Evolutionary conservation across 2,888 invertebrate species (phyloP).

Genomic region (Theodoxus fluviatilis): DNA sequence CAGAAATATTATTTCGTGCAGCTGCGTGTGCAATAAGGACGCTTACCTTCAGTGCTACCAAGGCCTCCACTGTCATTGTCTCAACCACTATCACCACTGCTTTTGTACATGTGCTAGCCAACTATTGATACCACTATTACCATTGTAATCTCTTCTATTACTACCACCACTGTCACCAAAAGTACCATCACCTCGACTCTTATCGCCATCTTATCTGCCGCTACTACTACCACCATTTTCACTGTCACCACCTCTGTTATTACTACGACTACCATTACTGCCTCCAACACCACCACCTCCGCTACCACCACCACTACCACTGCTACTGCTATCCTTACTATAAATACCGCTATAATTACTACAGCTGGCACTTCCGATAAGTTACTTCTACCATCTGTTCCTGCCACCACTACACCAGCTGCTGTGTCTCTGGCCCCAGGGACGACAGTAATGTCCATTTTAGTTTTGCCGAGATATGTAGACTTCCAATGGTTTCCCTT

Average conservation of each 20-base stretch:
- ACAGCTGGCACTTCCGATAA: conserved; percentile 3
- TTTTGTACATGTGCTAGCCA: not conserved
- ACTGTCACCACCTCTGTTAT: conserved; percentile 1
- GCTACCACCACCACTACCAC: not conserved
- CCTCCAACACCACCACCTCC: not conserved
- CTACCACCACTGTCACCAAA: not conserved
- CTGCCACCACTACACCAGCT: no score
- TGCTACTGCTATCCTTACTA: not conserved
- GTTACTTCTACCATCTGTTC: no score
- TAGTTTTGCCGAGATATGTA: no score
- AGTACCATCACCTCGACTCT: not conserved
- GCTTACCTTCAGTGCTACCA: not conserved
- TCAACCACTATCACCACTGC: not conserved
- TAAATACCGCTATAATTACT: not conserved
- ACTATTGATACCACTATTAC: conserved; percentile 19
- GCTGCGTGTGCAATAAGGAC: no score
- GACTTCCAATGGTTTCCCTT: no score
- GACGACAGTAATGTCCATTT: no score
- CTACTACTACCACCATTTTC: conserved; percentile 14
- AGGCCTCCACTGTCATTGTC: not conserved
- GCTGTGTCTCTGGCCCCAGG: no score
- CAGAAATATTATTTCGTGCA: no score
- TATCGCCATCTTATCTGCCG: not conserved
- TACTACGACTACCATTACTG: conserved; percentile 6
- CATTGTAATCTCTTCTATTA: conserved; percentile 1